Evolutionary conservation across 2,797 vertebrate species (phyloP).

Genomic region (Pangasius larnaudii): DNA sequence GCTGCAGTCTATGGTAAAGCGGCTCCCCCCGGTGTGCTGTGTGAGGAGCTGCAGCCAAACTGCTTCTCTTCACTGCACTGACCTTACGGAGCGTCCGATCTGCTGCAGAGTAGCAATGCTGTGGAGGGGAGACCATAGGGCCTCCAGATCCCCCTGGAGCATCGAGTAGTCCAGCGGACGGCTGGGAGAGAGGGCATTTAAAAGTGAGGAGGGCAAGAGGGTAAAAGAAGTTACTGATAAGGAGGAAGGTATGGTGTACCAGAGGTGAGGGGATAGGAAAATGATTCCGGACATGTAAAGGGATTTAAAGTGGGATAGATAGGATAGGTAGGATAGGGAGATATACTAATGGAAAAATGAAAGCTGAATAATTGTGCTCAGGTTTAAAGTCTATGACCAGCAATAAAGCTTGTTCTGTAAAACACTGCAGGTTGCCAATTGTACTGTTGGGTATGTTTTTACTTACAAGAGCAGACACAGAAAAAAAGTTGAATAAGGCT

Average conservation of each 20-base stretch:
- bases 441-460: neutral
- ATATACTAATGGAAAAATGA: neutral
- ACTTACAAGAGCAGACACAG: neutral
- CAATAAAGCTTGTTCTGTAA: neutral
- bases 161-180: constrained; percentile 79
- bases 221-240: constrained; percentile 30
- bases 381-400: neutral
- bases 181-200: constrained; percentile 66
- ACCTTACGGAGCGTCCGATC: constrained; percentile 77
- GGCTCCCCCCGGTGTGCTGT: constrained; percentile 42
- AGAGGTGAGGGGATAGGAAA: neutral
- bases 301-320: neutral
- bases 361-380: neutral
- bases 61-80: constrained; percentile 70
- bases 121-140: constrained; percentile 84
- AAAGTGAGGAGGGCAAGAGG: constrained; percentile 25
- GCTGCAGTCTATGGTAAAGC: constrained; percentile 36
- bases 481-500: neutral
- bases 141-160: constrained; percentile 81
- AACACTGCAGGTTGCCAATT: neutral
- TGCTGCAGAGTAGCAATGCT: constrained; percentile 81
- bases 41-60: constrained; percentile 59
- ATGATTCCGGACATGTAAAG: neutral
- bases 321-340: neutral
- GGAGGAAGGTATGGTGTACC: neutral